A percentile compares a stretch with the other conserved stretches of the same genome.
Evolutionary conservation across 2,113 vertebrate genomes (phyloP).

Genomic region (Nyctibius bracteatus): DNA sequence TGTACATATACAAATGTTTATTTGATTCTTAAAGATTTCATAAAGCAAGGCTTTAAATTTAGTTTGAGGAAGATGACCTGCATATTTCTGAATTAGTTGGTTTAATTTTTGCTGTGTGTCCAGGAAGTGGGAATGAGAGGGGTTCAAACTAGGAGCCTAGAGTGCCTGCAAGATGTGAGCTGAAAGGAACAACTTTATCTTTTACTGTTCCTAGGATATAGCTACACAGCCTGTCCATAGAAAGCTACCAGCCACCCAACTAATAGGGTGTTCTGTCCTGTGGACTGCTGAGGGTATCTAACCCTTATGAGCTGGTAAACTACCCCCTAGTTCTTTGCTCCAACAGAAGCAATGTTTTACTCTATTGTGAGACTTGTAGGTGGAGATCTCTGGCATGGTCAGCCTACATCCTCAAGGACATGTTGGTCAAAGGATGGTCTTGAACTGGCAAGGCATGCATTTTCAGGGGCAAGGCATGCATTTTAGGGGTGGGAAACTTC

Average conservation of each 20-base stretch:
- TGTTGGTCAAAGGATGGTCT: background rate
- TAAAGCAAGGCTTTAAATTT: background rate
- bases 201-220: background rate
- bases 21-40: background rate
- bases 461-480: background rate
- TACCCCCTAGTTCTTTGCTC: background rate
- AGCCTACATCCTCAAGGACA: background rate
- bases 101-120: background rate
- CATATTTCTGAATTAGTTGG: background rate
- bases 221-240: background rate
- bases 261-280: background rate
- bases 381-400: background rate
- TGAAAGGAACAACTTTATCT: background rate
- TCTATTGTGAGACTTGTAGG: background rate
- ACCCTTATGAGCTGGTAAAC: background rate
- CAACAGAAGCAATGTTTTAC: background rate
- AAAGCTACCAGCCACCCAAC: background rate
- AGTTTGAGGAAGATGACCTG: background rate
- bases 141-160: background rate
- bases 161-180: background rate
- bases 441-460: accelerated
- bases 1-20: background rate
- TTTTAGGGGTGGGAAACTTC: background rate
- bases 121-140: background rate
- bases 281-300: background rate